These are phyloP conservation scores for Rissa tridactyla DNA, from an alignment of 2,113 vertebrate genomes.

Conservation along the genomic window DNA sequence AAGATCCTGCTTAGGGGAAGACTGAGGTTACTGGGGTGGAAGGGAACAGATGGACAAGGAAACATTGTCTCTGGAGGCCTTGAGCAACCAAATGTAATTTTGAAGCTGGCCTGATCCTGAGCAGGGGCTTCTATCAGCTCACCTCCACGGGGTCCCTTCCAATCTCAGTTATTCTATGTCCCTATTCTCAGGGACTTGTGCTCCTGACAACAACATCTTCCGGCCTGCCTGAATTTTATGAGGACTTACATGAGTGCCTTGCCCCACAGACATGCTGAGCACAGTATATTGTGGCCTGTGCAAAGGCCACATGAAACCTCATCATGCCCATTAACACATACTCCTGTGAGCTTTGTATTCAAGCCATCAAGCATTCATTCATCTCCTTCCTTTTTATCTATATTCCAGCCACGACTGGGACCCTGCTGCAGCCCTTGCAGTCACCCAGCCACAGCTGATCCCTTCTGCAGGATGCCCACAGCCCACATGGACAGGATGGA, in stretches of 20 bases:
- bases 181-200: neutral
- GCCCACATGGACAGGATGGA: neutral
- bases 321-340: neutral
- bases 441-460: neutral
- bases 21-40: neutral
- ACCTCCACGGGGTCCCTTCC: neutral
- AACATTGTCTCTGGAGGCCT: neutral
- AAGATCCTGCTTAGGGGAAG: neutral
- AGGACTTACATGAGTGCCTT: neutral
- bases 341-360: neutral
- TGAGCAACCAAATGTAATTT: neutral
- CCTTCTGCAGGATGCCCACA: neutral
- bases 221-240: neutral
- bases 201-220: neutral
- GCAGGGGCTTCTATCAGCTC: neutral
- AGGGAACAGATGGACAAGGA: neutral
- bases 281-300: neutral
- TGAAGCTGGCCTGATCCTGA: neutral
- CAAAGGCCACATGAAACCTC: neutral
- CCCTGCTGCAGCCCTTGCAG: neutral
- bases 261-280: neutral
- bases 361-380: neutral
- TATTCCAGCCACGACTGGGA: neutral
- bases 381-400: neutral
- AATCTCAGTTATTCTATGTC: neutral